Percentiles rank a stretch among this genome's conserved stretches.
phyloP scores from a whole-genome alignment of 2,797 vertebrate genomes.

The Labroides dimidiatus region DNA sequence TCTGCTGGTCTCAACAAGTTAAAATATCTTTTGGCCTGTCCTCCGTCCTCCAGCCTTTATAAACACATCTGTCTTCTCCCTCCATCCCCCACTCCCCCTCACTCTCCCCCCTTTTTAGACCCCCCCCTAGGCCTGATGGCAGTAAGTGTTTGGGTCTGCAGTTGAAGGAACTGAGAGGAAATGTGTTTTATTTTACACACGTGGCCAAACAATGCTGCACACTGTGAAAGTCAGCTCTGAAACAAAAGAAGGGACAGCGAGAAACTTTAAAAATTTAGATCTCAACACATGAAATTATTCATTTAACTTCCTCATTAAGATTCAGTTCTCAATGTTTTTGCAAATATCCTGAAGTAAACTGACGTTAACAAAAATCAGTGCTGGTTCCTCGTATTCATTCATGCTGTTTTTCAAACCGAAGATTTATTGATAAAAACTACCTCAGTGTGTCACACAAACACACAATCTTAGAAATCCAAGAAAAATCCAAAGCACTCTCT shows the following conservation, averaged over 20 bases:
- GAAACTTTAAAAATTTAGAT: neutral
- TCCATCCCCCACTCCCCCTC: constrained; percentile 10
- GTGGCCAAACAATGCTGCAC: constrained; percentile 49
- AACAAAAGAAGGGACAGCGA: neutral
- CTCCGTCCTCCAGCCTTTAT: constrained; percentile 22
- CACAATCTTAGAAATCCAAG: no score
- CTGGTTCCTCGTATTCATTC: no score
- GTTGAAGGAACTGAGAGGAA: constrained; percentile 14
- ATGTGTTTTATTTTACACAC: constrained; percentile 69
- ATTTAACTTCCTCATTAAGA: no score
- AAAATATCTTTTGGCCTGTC: constrained; percentile 6
- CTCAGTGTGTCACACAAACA: no score
- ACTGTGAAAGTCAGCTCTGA: neutral
- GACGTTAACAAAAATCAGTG: no score
- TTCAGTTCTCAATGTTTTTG: no score
- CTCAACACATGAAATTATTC: neutral
- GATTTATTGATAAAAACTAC: no score
- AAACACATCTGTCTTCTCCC: constrained; percentile 43
- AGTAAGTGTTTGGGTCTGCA: constrained; percentile 38
- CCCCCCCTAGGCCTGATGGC: constrained; percentile 7
- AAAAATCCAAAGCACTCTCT: no score
- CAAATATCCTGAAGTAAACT: no score
- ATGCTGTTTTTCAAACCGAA: no score
- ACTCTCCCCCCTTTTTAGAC: neutral
- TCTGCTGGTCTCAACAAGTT: constrained; percentile 9